A percentile compares a stretch with the other conserved stretches of the same genome.
Conservation (phyloP, 1,140 invertebrate genomes). For the Hesperophylax magnus region DNA sequence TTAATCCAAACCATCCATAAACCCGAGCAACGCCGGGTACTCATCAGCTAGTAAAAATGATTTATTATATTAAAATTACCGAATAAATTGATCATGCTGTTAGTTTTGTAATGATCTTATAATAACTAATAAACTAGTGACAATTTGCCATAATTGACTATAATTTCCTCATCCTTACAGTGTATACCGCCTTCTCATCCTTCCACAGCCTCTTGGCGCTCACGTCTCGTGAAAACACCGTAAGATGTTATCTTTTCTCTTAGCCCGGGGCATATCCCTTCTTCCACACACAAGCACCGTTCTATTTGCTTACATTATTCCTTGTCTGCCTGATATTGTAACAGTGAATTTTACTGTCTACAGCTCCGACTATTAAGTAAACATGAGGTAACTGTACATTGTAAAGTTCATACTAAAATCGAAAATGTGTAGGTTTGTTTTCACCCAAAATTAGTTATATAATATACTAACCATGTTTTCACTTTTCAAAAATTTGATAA, state of each 20-base stretch:
- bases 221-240: conserved; percentile 25
- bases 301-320: conserved; percentile 30
- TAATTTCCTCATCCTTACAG: too few relatives aligned
- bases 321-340: conserved; percentile 26
- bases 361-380: neutral
- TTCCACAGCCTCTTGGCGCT: neutral
- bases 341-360: conserved; percentile 11
- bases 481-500: too few relatives aligned
- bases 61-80: too few relatives aligned
- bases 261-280: neutral
- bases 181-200: neutral
- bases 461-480: too few relatives aligned
- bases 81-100: too few relatives aligned
- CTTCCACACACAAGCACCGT: neutral
- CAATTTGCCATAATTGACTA: too few relatives aligned
- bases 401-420: conserved; percentile 4
- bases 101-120: too few relatives aligned
- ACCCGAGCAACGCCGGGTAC: too few relatives aligned
- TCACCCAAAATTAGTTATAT: too few relatives aligned
- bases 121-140: too few relatives aligned
- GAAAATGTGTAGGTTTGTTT: neutral
- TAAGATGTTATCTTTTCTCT: conserved; percentile 40
- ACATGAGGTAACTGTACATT: neutral
- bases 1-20: too few relatives aligned
- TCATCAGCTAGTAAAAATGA: too few relatives aligned